phyloP scores from a whole-genome alignment of 2,888 invertebrate genomes.

The Eutolmus rufibarbis region DNA sequence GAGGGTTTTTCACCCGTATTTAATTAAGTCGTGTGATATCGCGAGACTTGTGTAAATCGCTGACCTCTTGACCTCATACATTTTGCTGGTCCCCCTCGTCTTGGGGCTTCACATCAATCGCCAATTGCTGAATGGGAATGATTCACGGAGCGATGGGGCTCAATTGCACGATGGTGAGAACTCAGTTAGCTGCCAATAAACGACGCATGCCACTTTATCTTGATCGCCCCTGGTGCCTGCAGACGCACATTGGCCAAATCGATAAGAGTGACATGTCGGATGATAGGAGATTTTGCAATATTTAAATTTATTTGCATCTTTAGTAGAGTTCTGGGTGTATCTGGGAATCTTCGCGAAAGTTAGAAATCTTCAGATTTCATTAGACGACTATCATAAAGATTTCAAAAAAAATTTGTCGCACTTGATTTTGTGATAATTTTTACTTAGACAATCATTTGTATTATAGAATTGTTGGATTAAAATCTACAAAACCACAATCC shows the following conservation, averaged over 20 bases:
- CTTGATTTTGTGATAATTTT: too few relatives aligned
- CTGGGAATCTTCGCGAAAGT: background rate
- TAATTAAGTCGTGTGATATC: background rate
- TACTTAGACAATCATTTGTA: too few relatives aligned
- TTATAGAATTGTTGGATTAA: too few relatives aligned
- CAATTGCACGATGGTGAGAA: background rate
- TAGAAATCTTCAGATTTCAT: background rate
- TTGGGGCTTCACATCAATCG: background rate
- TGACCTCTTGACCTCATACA: conserved; percentile 3
- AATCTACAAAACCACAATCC: too few relatives aligned
- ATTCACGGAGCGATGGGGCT: background rate
- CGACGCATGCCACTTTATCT: background rate
- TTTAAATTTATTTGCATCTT: background rate
- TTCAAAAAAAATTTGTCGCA: background rate
- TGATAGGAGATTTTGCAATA: background rate
- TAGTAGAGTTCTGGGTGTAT: background rate
- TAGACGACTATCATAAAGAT: background rate
- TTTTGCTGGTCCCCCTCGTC: background rate
- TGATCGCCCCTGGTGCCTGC: background rate
- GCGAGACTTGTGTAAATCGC: background rate
- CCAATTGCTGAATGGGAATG: background rate
- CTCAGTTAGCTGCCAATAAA: background rate
- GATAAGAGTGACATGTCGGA: background rate
- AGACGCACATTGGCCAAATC: background rate
- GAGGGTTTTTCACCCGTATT: background rate